Conservation (phyloP, 2,113 vertebrate genomes). For the Pteruthius melanotis region DNA sequence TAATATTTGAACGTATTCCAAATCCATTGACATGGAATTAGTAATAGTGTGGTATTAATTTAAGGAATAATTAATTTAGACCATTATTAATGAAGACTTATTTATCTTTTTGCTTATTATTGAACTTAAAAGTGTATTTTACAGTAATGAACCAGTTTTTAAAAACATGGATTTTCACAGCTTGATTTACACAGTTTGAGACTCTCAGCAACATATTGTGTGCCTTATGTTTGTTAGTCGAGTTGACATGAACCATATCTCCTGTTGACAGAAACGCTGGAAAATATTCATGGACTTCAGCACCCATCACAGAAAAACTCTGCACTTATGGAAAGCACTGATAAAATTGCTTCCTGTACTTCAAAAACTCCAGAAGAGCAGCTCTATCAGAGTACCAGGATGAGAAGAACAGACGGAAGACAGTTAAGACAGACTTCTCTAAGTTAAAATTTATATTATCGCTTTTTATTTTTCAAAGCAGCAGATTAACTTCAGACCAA, state of each 20-base stretch:
- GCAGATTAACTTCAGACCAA: neutral
- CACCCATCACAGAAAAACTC: constrained; percentile 42
- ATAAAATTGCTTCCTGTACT: constrained; percentile 61
- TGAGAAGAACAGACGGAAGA: neutral
- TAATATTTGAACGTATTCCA: neutral
- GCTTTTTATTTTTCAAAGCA: neutral
- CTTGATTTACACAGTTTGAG: neutral
- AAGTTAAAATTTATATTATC: neutral
- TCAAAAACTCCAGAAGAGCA: neutral
- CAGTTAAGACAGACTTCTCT: neutral
- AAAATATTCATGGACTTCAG: constrained; percentile 53
- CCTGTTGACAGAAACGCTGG: constrained; percentile 34
- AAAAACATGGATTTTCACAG: neutral
- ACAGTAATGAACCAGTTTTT: neutral
- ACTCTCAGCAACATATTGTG: constrained; percentile 29
- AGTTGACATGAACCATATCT: constrained; percentile 61
- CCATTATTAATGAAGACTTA: neutral
- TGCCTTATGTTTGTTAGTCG: constrained; percentile 59
- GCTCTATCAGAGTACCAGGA: neutral
- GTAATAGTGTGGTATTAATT: neutral
- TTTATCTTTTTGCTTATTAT: neutral
- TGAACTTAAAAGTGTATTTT: neutral
- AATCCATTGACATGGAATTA: neutral
- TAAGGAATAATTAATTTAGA: neutral
- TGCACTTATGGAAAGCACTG: constrained; percentile 32